Conservation (phyloP, 1,140 invertebrate species). For the Zaprionus africanus region DNA sequence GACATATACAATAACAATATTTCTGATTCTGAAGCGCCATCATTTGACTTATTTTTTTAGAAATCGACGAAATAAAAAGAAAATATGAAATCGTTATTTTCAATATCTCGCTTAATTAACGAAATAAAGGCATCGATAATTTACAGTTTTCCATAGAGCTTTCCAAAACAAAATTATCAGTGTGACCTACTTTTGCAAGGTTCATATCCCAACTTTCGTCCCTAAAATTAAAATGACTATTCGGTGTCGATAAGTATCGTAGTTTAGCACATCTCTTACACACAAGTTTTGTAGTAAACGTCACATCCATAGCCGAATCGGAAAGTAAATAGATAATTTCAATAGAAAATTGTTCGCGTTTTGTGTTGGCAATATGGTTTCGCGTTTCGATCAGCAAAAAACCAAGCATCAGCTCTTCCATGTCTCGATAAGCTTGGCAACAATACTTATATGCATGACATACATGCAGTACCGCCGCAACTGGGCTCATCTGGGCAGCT, state of each 20-base stretch:
- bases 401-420: slow-evolving; percentile 83
- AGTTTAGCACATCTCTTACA: slow-evolving; percentile 3
- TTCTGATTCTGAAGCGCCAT: too few species aligned
- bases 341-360: slow-evolving; percentile 1
- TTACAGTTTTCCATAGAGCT: too few species aligned
- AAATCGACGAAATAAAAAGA: too few species aligned
- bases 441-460: slow-evolving; percentile 79
- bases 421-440: slow-evolving; percentile 75
- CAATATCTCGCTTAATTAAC: too few species aligned
- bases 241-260: slow-evolving; percentile 4
- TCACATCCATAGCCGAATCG: slow-evolving; percentile 23
- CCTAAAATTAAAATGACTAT: too few species aligned
- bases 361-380: slow-evolving; percentile 58
- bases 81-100: too few species aligned
- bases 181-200: too few species aligned
- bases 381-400: slow-evolving; percentile 79
- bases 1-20: not conserved
- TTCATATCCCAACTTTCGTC: too few species aligned
- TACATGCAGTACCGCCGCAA: slow-evolving; percentile 80
- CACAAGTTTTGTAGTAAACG: slow-evolving; percentile 26
- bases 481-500: slow-evolving; percentile 76
- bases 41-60: too few species aligned
- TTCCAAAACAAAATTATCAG: too few species aligned
- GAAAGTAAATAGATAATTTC: slow-evolving; percentile 40
- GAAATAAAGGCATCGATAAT: too few species aligned